Base-by-base conservation (phyloP, 2,797 vertebrate species). In the Smutsia temminckii region DNA sequence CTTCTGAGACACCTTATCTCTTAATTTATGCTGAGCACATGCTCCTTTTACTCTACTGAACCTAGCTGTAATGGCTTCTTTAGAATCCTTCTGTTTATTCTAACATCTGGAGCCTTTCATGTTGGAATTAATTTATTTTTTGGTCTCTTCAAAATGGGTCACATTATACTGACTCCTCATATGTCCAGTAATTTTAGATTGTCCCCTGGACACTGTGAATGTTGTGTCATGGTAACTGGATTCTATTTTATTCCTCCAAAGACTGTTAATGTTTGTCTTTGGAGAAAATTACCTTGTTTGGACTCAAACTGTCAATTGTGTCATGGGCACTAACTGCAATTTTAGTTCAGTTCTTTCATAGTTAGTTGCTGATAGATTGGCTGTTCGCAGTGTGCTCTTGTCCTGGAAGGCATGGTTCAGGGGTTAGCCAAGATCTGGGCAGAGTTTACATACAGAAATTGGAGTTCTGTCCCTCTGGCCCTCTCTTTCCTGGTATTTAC, bases 121-220 rank as follows among this genome's bases (percentile, higher is more conserved):
- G 37, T 78, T 85, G 63, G 17, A 37, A 32, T 83, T 40, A 53
- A 37, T 78, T 88, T 69, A 63, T 83, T 89, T 40, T 32, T 32
- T 49, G 92, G 63, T 85, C 40, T 89, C 74, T 85, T 85, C 46
- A 63, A 93, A 90, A 63, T 74, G 53, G 34, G 29, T 86, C 86
- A 51, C 55, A 16, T 69, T 63, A 63, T 55, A 21, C 8, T 37
- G 34, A 86, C 32, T 77, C 42, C 71, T 87, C 25, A 34, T 49
- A 81, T 78, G n/a, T 83, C 6, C 17, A 51, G 27, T 61, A 77
- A 78, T 63, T 87, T 91, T 49, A 68, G 34, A 63, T 75, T 87
- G 20, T 40, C 9, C 49, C 42, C 32, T 72, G 32, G 29, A n/a
- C n/a, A 83, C 32, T 69, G 7, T 69, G 68, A 69, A 46, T 87